Conservation (phyloP, 1,140 invertebrate genomes). For the Chrysomallon squamiferum region DNA sequence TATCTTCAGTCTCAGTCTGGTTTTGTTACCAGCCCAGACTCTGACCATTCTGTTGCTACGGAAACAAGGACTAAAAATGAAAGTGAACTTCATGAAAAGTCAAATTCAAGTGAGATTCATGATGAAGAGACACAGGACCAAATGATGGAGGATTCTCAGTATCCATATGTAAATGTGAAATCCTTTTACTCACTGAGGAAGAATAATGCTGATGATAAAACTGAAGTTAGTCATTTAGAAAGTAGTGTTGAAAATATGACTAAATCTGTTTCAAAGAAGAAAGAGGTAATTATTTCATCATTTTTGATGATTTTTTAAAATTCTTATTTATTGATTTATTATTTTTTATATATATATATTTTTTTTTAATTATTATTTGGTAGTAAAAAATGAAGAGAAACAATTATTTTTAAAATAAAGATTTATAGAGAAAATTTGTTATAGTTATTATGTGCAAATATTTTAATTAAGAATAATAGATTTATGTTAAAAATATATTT, state of each 20-base stretch:
- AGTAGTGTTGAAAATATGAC: neutral
- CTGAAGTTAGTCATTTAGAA: neutral
- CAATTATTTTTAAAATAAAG: too few species aligned
- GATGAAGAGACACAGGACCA: too few species aligned
- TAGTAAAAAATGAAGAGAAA: too few species aligned
- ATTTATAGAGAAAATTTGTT: too few species aligned
- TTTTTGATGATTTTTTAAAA: neutral
- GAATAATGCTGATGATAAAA: neutral
- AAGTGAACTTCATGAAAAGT: too few species aligned
- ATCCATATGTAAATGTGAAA: neutral
- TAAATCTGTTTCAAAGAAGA: neutral
- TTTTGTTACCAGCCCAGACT: conserved; percentile 5
- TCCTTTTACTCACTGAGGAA: neutral
- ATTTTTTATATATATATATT: neutral
- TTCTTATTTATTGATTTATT: conserved; percentile 3
- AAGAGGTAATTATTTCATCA: neutral
- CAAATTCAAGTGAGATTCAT: too few species aligned
- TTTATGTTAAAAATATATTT: too few species aligned
- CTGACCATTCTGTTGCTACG: too few species aligned
- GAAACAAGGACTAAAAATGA: too few species aligned
- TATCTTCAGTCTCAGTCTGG: conserved; percentile 24
- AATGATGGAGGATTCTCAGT: neutral
- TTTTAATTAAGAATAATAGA: too few species aligned
- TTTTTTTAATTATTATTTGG: neutral
- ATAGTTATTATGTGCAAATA: too few species aligned